Conservation (phyloP, 2,113 vertebrate genomes). For the Heterotilapia buettikoferi region DNA sequence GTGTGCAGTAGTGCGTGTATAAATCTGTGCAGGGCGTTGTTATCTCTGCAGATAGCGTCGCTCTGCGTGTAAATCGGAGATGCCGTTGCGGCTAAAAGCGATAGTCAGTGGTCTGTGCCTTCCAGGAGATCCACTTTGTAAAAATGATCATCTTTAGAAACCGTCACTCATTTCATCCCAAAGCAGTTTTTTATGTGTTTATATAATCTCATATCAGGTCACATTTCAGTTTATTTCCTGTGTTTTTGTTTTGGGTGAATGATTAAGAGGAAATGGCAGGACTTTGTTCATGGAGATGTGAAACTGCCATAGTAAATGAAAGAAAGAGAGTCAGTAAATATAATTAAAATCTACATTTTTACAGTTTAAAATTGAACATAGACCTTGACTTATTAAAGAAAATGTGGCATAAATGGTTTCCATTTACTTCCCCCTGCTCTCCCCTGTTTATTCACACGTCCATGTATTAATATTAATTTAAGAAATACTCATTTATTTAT, state of each 20-base stretch:
- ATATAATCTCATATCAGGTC: neutral
- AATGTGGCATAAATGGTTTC: neutral
- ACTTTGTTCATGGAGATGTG: neutral
- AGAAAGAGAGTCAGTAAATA: neutral
- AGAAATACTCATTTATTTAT: neutral
- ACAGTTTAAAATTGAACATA: neutral
- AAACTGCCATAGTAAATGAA: neutral
- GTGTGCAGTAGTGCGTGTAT: neutral
- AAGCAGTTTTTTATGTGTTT: neutral
- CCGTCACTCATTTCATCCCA: neutral
- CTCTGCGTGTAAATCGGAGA: neutral
- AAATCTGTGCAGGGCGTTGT: neutral
- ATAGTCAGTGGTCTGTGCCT: neutral
- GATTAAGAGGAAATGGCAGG: neutral
- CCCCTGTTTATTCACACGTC: neutral
- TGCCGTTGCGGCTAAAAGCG: neutral
- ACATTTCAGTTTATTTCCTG: neutral
- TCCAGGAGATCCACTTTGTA: neutral
- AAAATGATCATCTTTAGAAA: neutral
- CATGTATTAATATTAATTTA: neutral
- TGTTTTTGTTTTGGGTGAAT: neutral
- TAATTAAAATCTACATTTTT: neutral
- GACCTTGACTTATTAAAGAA: neutral
- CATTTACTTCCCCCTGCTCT: neutral
- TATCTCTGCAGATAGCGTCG: neutral